Evolutionary conservation across 2,888 invertebrate genomes (phyloP), one percentile per base, ranked within the genome.

Genomic region (Ferrisia virgata): DNA sequence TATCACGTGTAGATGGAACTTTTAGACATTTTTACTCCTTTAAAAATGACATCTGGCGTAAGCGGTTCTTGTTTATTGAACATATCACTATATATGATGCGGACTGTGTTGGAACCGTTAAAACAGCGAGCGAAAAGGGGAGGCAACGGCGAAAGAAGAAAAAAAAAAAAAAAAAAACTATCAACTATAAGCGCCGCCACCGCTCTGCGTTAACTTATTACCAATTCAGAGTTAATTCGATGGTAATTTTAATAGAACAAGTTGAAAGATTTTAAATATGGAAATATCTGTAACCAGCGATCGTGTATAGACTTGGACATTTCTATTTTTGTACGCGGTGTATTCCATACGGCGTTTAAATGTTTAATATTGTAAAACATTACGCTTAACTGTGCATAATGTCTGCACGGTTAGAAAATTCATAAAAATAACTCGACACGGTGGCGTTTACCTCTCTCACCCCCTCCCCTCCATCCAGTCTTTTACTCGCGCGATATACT

Each of bases 31-130:
- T 76, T 76, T 76, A 76, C 72, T 76, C 72, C 36, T 76, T 76
- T 76, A n/a, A 76, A 76, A 76, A 76, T 76, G 33, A 76, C 72
- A 76, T 76, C 72, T 76, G 72, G 72, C 72, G 72, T 76, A 76
- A 76, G 72, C 72, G 72, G 33, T 76, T 76, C 31, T 36, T 76
- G 36, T 64, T 64, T 76, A 76, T 76, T 76, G 64, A 64, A 31
- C 72, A 11, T 36, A 76, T 76, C 72, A 13, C n/a, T 28, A n/a
- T 36, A 13, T 43, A 28, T 64, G 64, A n/a, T n/a, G n/a, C n/a
- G n/a, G n/a, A n/a, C n/a, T n/a, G n/a, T n/a, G n/a, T n/a, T 28
- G 64, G 72, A 76, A 36, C 72, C 72, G 72, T 76, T 76, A 76
- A 64, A 58, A n/a, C 47, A 53, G 53, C 53, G 53, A 53, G n/a